Evolutionary conservation across 2,113 vertebrate species (phyloP), one percentile per base, ranked within the genome.

Genomic region (Anolis carolinensis): DNA sequence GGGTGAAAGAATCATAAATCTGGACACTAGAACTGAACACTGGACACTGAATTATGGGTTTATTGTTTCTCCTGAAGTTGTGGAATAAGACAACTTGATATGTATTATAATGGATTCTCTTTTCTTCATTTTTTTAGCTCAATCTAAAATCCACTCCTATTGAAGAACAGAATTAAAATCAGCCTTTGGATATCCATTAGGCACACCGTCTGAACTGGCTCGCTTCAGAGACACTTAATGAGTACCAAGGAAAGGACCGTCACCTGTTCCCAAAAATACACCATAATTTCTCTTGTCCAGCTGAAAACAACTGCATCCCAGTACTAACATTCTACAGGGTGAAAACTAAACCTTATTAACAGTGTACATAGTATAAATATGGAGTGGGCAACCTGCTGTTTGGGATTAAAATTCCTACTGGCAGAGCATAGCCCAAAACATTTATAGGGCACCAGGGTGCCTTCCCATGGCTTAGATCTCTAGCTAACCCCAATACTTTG

Each of bases 91-190:
- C 5, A 25, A 30, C 2, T 59, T 70, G 6, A 10, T 11, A 73
- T 68, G 16, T 23, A 78, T 36, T 32, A 70, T 21, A 21, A 30
- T 74, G 63, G 81, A 67, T 25, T 32, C 7, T 82, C n/a, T 82
- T 14, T 1, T 32, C 48, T 48, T 8, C 10, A 55, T 78, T 3
- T 59, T 86, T 74, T 11, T 55, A 88, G 87, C n/a, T 74, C 13
- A 21, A 16, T 52, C 34, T 30, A 84, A 84, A 74, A 84, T 25
- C 39, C 70, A 86, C n/a, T n/a, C 76, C 62, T 84, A 67, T 27
- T 32, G 32, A 39, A 74, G 23, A 8, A 39, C 8, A 67, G 59
- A 65, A 88, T 36, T 62, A 7, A n/a, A 55, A 67, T 32, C 68
- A 0, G n/a, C 3, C 48, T 74, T 72, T n/a, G 16, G 62, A 84